Evolutionary conservation across 2,797 vertebrate genomes (phyloP).

Genomic region (Buphagus erythrorhynchus): DNA sequence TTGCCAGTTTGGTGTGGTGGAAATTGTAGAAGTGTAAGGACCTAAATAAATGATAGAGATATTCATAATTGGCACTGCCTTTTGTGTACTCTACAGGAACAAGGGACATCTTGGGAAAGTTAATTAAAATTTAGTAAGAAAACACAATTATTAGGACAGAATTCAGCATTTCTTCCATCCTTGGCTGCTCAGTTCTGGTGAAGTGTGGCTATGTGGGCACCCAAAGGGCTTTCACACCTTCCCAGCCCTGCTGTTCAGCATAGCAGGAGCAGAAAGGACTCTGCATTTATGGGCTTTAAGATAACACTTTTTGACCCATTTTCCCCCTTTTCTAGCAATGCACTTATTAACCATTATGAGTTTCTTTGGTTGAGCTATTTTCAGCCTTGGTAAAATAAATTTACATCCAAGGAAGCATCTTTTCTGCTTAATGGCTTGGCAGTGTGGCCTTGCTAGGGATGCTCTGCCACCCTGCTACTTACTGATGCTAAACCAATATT

Average conservation of each 20-base stretch:
- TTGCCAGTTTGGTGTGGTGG: not conserved
- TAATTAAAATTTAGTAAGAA: not conserved
- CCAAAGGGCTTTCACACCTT: not conserved
- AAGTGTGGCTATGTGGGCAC: not conserved
- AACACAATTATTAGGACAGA: not conserved
- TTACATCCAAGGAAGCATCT: not conserved
- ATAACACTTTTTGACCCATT: not conserved
- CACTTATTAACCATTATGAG: not conserved
- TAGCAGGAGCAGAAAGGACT: not conserved
- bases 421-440: not conserved
- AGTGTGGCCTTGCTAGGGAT: not conserved
- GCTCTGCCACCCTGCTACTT: not conserved
- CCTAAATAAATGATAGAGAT: not conserved
- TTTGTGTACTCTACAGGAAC: not conserved
- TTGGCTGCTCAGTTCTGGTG: not conserved
- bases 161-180: not conserved
- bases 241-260: fast-evolving
- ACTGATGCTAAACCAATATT: not conserved
- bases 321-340: not conserved
- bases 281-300: not conserved
- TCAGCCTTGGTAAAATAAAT: not conserved
- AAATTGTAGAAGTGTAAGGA: not conserved
- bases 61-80: not conserved
- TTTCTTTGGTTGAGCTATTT: not conserved
- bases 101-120: not conserved